Percentiles rank a stretch among this genome's conserved stretches.
These are phyloP conservation scores for Pardalotus punctatus DNA, from an alignment of 2,113 vertebrate genomes.

Conservation along the genomic window DNA sequence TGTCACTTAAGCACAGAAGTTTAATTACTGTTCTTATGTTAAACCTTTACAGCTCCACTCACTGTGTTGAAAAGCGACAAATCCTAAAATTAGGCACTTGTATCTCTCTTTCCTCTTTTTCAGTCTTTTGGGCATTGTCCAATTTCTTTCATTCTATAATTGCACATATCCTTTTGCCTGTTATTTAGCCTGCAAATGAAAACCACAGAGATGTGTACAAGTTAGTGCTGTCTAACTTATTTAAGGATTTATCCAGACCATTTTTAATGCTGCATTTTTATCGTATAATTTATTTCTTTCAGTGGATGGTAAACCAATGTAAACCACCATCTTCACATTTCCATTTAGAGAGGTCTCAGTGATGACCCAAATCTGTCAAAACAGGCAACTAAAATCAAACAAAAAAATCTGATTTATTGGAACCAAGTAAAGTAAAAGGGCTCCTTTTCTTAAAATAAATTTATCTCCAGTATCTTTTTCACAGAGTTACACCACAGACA, in stretches of 20 bases:
- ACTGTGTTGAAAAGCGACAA: neutral
- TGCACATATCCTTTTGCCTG: slow-evolving; percentile 27
- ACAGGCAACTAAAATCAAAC: slow-evolving; percentile 5
- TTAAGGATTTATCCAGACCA: neutral
- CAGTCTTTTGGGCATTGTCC: slow-evolving; percentile 22
- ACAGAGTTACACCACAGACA: neutral
- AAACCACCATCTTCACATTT: neutral
- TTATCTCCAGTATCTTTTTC: neutral
- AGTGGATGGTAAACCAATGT: neutral
- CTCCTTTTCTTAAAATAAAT: neutral
- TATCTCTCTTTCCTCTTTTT: slow-evolving; percentile 20
- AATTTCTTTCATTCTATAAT: slow-evolving; percentile 38
- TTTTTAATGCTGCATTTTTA: neutral
- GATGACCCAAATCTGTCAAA: slow-evolving; percentile 50
- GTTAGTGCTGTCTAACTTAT: slow-evolving; percentile 4
- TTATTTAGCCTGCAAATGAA: neutral
- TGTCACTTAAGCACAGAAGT: neutral
- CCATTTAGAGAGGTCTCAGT: neutral
- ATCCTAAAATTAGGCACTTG: slow-evolving; percentile 30
- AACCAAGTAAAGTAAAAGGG: neutral
- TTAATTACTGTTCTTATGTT: slow-evolving; percentile 29
- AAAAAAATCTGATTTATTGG: neutral
- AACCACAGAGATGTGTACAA: neutral
- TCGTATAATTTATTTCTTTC: neutral
- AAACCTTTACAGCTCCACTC: neutral